Evolutionary conservation across 2,797 vertebrate genomes (phyloP), one percentile per base, ranked within the genome.

Genomic region (Australoheros facetus): DNA sequence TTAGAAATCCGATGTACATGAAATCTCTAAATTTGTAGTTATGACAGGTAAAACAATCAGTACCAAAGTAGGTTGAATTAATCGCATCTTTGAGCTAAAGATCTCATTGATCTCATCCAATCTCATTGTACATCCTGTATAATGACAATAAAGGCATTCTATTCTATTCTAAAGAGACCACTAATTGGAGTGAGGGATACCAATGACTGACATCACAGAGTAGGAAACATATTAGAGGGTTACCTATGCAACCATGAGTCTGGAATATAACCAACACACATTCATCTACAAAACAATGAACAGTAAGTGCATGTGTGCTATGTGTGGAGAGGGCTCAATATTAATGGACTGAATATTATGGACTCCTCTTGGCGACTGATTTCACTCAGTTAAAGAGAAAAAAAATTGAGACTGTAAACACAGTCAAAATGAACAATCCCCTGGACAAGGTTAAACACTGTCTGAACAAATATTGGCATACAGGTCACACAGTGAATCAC

Each of bases 401-500:
- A 34, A 16, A 21, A 37, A 16, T 12, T 42, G 13, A 23, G 13
- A 62, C 59, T 62, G 4, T 30, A 4, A 30, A 57, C 14, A 57
- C n/a, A 42, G 4, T 42, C 4, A 23, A 62, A 42, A 42, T 26
- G 3, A 17, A 45, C 11, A 39, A 39, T 39, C 10, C 12, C 4
- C 10, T 39, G 11, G 11, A 39, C 37, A 12, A 39, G 7, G 14
- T 64, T 45, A 26, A 17, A 8, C 60, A 26, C 14, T 3, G 14
- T 64, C 0, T 26, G 59, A 39, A 16, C 39, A 42, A 64, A 42
- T 17, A 64, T 13, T 26, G 37, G 39, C 23, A 64, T 0, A 5
- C 26, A 45, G 26, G 23, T 42, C 21, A 64, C 4, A 42, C 11
- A 42, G n/a, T 10, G 34, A 62, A 21, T 1, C 59, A 42, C 34